Evolutionary conservation across 2,888 invertebrate species (phyloP), one percentile per base, ranked within the genome.

Genomic region (Dolomedes plantarius): DNA sequence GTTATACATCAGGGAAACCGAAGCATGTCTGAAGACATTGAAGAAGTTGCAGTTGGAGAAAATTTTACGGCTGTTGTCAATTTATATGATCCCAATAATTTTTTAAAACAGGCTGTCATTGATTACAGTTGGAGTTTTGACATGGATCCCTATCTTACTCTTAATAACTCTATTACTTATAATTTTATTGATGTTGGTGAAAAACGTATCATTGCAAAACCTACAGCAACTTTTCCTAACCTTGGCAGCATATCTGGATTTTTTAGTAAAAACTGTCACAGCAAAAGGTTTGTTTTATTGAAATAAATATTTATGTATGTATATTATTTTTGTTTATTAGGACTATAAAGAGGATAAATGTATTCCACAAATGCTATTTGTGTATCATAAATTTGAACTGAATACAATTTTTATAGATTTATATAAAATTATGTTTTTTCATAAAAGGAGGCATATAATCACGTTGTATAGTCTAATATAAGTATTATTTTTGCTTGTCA

Each of bases 101-200:
- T 65, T 32, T 29, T 86, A 6, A 75, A 86, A 27, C 41, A 75
- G 46, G 79, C 86, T 29, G 62, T 11, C 1, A 65, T 86, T 41
- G 79, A 74, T 67, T 86, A 80, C 27, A 50, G 56, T 1, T 86
- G 86, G 86, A 86, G 80, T 39, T 31, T 86, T 16, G 86, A 86
- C 78, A 62, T 36, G 36, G 75, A 86, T 29, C 56, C 64, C 32
- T 50, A 72, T n/a, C 50, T 65, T n/a, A 71, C 75, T 23, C 36
- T 62, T 13, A 46, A 71, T 28, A 80, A 74, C 46, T 69, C 31
- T 16, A 36, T 86, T 11, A 32, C 69, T 0, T 86, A 86, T 39
- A 86, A 86, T 23, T 86, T 78, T 29, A 72, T 71, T 36, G 71
- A 79, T 23, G 29, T 65, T 29, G 86, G 80, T 5, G 9, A 41